Evolutionary conservation across 1,140 invertebrate genomes (phyloP).

Genomic region (Chlorops oryzae): DNA sequence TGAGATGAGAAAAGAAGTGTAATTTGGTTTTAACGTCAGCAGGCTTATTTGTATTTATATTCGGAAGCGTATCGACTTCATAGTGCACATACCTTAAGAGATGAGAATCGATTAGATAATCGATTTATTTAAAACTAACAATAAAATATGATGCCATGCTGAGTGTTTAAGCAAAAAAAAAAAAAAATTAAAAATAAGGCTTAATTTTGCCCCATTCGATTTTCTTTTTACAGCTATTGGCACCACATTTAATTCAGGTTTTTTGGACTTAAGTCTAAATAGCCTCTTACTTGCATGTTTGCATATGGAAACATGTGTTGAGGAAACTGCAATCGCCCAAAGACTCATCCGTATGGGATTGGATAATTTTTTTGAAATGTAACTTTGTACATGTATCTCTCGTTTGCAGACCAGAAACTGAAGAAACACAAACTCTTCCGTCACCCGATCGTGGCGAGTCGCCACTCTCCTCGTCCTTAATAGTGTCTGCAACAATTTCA

Average conservation of each 20-base stretch:
- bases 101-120: too few relatives aligned
- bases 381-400: constrained; percentile 71
- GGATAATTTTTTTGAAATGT: constrained; percentile 97
- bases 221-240: too few relatives aligned
- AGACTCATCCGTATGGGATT: constrained; percentile 91
- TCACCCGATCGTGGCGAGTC: constrained; percentile 1
- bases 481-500: constrained; percentile 28
- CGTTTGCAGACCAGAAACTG: too few relatives aligned
- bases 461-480: constrained; percentile 22
- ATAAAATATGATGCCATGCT: too few relatives aligned
- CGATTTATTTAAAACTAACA: too few relatives aligned
- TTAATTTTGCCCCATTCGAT: too few relatives aligned
- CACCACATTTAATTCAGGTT: too few relatives aligned
- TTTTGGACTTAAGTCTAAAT: too few relatives aligned
- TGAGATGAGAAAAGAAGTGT: constrained; percentile 35
- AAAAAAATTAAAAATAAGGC: too few relatives aligned
- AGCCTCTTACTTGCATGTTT: constrained; percentile 78
- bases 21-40: constrained; percentile 40
- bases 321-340: constrained; percentile 95
- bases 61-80: constrained; percentile 67
- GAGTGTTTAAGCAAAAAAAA: too few relatives aligned
- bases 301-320: constrained; percentile 99
- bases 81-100: constrained; percentile 80
- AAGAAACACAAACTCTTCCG: constrained; percentile 22
- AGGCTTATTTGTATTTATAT: constrained; percentile 45